Evolutionary conservation across 2,797 vertebrate species (phyloP).

Genomic region (Carcharodon carcharias): DNA sequence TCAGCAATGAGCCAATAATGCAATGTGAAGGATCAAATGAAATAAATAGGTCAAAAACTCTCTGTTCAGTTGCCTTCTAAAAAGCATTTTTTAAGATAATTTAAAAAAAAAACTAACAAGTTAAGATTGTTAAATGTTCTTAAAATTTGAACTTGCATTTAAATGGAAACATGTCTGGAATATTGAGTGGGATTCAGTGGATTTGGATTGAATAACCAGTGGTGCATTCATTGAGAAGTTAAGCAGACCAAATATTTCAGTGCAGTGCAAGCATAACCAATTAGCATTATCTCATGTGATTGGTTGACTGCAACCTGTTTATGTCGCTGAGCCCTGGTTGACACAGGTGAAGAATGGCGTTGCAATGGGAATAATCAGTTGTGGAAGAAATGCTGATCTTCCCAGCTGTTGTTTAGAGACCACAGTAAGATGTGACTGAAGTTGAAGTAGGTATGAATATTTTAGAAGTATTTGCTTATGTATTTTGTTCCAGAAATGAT

Average conservation of each 20-base stretch:
- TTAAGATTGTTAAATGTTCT: neutral
- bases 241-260: neutral
- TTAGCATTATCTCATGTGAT: neutral
- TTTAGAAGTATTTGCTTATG: neutral
- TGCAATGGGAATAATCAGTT: neutral
- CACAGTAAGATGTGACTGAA: neutral
- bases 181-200: neutral
- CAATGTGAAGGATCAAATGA: neutral
- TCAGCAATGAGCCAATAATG: neutral
- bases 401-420: neutral
- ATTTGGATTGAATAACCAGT: neutral
- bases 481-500: constrained; percentile 19
- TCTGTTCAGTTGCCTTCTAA: neutral
- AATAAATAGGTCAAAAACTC: neutral
- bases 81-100: neutral
- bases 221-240: neutral
- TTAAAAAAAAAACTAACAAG: neutral
- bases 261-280: neutral
- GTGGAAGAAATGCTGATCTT: neutral
- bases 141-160: neutral
- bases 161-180: neutral
- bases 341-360: neutral
- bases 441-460: neutral
- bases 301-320: neutral
- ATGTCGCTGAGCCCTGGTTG: neutral